Evolutionary conservation across 2,888 invertebrate species (phyloP).

Genomic region (Hirtodrosophila confusa): DNA sequence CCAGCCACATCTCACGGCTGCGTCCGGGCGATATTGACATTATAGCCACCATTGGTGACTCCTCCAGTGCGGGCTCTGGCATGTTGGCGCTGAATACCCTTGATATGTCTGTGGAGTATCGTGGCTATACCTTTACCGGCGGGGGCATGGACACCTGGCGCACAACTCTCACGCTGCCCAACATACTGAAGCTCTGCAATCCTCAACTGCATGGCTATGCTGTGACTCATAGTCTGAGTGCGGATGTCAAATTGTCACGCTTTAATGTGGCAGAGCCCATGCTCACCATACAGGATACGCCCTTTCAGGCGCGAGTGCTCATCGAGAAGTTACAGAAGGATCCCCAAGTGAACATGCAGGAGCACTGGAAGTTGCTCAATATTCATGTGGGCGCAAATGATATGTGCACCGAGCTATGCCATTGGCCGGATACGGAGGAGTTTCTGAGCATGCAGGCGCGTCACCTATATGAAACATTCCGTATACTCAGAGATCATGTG

Average conservation of each 20-base stretch:
- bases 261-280: slow-evolving; percentile 87
- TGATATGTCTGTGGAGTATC: slow-evolving; percentile 83
- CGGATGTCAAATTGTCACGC: slow-evolving; percentile 71
- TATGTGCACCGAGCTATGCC: slow-evolving; percentile 86
- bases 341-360: slow-evolving; percentile 85
- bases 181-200: slow-evolving; percentile 87
- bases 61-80: slow-evolving; percentile 86
- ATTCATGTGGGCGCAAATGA: slow-evolving; percentile 87
- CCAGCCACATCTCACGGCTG: slow-evolving; percentile 85
- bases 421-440: slow-evolving; percentile 81
- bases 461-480: slow-evolving; percentile 83
- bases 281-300: slow-evolving; percentile 85
- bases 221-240: slow-evolving; percentile 84
- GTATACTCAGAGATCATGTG: slow-evolving; percentile 85
- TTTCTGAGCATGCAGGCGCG: slow-evolving; percentile 84
- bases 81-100: slow-evolving; percentile 58
- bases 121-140: slow-evolving; percentile 84
- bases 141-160: slow-evolving; percentile 85
- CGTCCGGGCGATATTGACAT: slow-evolving; percentile 87
- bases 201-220: slow-evolving; percentile 87
- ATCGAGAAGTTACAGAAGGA: slow-evolving; percentile 85
- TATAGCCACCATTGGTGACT: slow-evolving; percentile 86
- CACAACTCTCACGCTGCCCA: slow-evolving; percentile 85
- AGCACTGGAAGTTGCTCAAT: slow-evolving; percentile 87
- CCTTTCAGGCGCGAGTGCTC: slow-evolving; percentile 85